Evolutionary conservation across 2,797 vertebrate genomes (phyloP), one percentile per base, ranked within the genome.

Genomic region (Potorous gilbertii): DNA sequence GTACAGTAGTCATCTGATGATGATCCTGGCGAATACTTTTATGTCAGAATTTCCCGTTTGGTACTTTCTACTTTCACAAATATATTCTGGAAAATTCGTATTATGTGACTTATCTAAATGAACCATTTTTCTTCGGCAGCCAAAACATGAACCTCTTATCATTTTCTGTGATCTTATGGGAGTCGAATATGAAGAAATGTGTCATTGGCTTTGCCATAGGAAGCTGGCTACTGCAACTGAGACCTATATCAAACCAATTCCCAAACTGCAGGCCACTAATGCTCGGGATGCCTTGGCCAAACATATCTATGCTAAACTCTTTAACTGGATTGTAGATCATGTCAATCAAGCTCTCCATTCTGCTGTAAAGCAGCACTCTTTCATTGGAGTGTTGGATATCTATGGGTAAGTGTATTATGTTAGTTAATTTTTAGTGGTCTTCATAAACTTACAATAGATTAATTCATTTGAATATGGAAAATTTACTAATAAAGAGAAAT

Each of bases 311-410:
- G 99, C 99, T 95, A 99, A 99, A 96, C 99, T 99, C 94, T 99
- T 99, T 97, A 99, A 98, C 99, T 99, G 99, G 99, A 99, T 99
- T 92, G 99, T 99, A 9, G 99, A 99, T 96, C 99, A 99, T 0
- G 99, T 99, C 96, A 99, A 99, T 98, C 99, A 99, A 98, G 99
- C 99, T 0, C 99, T 99, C 46, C 99, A 99, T 2, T 99, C 99
- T 87, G 98, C 98, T 55, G 94, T 99, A 90, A 99, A 99, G 59
- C 99, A 99, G 96, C 99, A 99, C 98, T 99, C 99, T 34, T 99
- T 99, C 97, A 99, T 99, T 12, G 99, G 99, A 0, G 99, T 99
- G 52, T 98, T 99, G 4, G 99, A 99, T 98, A 99, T 99, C 97
- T 99, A 99, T 0, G 99, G 99, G 99, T 99, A 96, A 94, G 99